phyloP scores from a whole-genome alignment of 1,140 invertebrate species.

The Papilio dardanus region DNA sequence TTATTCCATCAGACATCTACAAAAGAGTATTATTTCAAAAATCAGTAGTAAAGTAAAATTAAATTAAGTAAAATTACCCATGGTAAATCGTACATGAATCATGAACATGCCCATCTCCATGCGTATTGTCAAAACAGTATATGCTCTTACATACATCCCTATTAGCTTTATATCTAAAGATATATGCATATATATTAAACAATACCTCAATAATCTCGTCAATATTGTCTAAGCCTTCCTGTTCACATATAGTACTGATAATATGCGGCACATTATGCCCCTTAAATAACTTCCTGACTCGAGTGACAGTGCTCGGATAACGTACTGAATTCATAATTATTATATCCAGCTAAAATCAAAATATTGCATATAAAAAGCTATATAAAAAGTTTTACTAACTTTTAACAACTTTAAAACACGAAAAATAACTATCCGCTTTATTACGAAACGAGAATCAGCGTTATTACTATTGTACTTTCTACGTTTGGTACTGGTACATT shows the following conservation, averaged over 20 bases:
- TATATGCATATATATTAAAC: neutral
- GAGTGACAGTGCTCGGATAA: constrained; percentile 36
- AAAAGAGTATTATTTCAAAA: constrained; percentile 18
- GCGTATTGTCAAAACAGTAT: no score
- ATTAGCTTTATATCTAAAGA: neutral
- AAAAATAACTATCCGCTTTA: no score
- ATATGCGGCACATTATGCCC: constrained; percentile 36
- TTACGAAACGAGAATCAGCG: no score
- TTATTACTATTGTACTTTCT: no score
- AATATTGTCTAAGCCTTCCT: constrained; percentile 53
- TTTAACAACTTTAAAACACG: no score
- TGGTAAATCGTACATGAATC: no score
- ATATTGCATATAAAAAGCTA: no score
- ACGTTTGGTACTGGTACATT: no score
- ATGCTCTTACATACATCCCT: neutral
- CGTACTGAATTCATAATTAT: constrained; percentile 48
- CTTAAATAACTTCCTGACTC: constrained; percentile 39
- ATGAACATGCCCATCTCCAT: no score
- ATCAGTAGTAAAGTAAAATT: no score
- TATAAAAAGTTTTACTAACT: no score
- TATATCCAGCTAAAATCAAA: constrained; percentile 47
- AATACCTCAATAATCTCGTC: constrained; percentile 49
- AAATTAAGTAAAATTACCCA: no score
- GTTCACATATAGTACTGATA: constrained; percentile 48
- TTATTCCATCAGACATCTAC: constrained; percentile 50